Conservation (phyloP, 2,113 vertebrate genomes). For the Dasypus novemcinctus region DNA sequence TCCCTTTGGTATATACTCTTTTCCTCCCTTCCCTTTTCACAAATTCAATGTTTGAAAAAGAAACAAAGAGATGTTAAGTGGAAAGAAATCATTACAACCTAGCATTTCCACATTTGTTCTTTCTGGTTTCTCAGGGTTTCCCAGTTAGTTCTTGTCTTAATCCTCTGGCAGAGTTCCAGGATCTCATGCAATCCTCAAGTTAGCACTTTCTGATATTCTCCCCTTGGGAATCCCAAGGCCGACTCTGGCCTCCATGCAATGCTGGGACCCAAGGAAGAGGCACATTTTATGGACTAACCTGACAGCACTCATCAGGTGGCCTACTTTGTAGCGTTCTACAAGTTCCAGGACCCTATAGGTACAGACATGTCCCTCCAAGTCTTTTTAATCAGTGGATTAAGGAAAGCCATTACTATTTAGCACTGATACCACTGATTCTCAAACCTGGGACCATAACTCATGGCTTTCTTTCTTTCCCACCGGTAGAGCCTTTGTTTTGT, state of each 20-base stretch:
- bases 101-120: neutral
- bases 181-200: conserved; percentile 24
- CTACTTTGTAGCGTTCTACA: neutral
- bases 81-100: conserved; percentile 36
- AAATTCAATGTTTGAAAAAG: conserved; percentile 16
- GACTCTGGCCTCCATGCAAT: neutral
- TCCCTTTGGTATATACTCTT: neutral
- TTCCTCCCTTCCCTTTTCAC: conserved; percentile 23
- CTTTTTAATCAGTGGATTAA: neutral
- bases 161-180: conserved; percentile 18
- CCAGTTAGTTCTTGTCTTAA: conserved; percentile 22
- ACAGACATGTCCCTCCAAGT: neutral
- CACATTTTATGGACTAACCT: neutral
- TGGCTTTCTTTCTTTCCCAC: conserved; percentile 18
- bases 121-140: neutral
- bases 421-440: conserved; percentile 4
- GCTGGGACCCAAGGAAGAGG: neutral
- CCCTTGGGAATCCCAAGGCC: neutral
- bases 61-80: conserved; percentile 13
- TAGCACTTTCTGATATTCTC: conserved; percentile 7
- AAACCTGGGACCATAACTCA: neutral
- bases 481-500: neutral
- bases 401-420: neutral
- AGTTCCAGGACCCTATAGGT: neutral
- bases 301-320: neutral